These are phyloP conservation scores for Mustela lutreola DNA, from an alignment of 2,113 vertebrate species.

Conservation along the genomic window DNA sequence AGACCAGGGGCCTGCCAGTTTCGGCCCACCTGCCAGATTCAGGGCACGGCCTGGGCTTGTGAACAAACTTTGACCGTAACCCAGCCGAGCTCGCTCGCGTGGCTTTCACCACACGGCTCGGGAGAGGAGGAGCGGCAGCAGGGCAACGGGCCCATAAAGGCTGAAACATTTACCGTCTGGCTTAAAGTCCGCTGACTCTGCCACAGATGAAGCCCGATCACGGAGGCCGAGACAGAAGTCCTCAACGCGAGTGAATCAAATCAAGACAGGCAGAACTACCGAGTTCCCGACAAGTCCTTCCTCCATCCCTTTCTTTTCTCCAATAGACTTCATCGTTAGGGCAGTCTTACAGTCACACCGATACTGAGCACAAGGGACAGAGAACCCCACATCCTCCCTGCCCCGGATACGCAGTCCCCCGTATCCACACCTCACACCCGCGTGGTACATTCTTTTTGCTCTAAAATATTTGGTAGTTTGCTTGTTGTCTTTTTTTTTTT, in stretches of 20 bases:
- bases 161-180: background rate
- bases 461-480: background rate
- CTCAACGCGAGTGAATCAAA: background rate
- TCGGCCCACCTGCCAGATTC: background rate
- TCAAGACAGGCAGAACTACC: background rate
- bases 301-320: background rate
- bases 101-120: background rate
- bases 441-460: accelerated
- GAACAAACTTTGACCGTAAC: background rate
- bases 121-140: accelerated
- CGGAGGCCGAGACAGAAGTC: background rate
- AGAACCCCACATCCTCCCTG: accelerated
- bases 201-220: background rate
- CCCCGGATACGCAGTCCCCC: background rate
- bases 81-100: accelerated
- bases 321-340: background rate
- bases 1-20: background rate
- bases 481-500: background rate
- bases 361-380: background rate
- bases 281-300: no score
- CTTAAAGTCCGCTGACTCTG: background rate
- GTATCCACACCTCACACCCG: background rate
- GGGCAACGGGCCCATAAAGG: background rate
- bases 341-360: background rate
- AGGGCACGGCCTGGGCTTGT: no score